Percentiles rank a stretch among this genome's conserved stretches.
These are phyloP conservation scores for Sitta carolinensis DNA, from an alignment of 2,797 vertebrate species.

Conservation along the genomic window DNA sequence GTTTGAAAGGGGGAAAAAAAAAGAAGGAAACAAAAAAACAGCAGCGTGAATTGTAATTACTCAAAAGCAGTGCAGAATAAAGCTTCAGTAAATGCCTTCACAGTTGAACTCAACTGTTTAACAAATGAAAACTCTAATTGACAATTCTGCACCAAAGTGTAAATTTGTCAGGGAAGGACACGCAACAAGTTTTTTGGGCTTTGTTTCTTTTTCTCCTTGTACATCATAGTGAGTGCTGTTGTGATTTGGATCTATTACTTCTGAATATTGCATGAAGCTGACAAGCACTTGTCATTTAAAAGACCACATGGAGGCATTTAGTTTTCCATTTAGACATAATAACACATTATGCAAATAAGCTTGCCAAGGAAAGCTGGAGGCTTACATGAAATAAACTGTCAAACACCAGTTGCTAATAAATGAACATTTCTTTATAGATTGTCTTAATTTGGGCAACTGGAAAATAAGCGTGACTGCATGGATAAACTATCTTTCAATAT, in stretches of 20 bases:
- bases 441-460: constrained; percentile 76
- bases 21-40: not conserved
- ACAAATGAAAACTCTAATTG: constrained; percentile 78
- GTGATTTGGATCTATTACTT: constrained; percentile 83
- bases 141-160: constrained; percentile 75
- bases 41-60: constrained; percentile 65
- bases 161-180: constrained; percentile 79
- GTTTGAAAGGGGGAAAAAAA: not conserved
- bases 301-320: constrained; percentile 85
- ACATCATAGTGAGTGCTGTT: constrained; percentile 75
- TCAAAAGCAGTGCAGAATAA: constrained; percentile 66
- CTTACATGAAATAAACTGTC: constrained; percentile 82
- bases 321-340: constrained; percentile 86
- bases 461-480: constrained; percentile 52
- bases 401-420: constrained; percentile 84
- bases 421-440: constrained; percentile 80
- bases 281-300: constrained; percentile 85
- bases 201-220: constrained; percentile 64
- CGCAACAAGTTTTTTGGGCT: constrained; percentile 69
- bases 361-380: constrained; percentile 81
- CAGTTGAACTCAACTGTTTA: constrained; percentile 77
- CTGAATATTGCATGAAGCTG: constrained; percentile 84
- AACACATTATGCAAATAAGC: constrained; percentile 86
- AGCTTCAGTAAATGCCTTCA: constrained; percentile 75
- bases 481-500: constrained; percentile 30